Percentiles rank a stretch among this genome's conserved stretches.
Conservation (phyloP, 1,140 invertebrate genomes). For the Nephila pilipes region DNA sequence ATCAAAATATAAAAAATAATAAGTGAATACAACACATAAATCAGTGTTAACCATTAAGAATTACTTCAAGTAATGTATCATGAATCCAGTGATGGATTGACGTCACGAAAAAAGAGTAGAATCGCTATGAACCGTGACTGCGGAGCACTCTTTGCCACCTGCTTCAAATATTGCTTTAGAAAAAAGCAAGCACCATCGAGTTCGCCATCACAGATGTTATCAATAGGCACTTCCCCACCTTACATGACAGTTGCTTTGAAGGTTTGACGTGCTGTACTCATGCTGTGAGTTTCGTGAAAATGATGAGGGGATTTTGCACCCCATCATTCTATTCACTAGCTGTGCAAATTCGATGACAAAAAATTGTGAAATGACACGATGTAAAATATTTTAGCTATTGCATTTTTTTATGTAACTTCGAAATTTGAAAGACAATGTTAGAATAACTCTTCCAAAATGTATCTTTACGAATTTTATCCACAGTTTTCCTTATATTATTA, state of each 20-base stretch:
- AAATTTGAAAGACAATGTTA: not conserved
- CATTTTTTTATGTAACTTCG: not conserved
- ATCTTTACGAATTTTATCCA: no score
- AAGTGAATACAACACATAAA: not conserved
- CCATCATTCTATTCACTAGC: not conserved
- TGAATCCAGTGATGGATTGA: not conserved
- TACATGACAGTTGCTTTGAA: not conserved
- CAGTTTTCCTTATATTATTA: no score
- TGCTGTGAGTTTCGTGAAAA: not conserved
- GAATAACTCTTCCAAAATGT: not conserved
- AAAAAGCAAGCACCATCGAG: not conserved
- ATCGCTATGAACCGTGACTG: constrained; percentile 17
- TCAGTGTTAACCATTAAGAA: not conserved
- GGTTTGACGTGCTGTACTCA: not conserved
- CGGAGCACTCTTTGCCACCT: constrained; percentile 3
- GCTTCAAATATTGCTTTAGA: not conserved
- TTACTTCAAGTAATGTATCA: not conserved
- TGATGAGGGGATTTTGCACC: not conserved
- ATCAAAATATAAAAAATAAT: not conserved
- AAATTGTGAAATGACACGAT: not conserved
- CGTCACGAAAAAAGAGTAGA: not conserved
- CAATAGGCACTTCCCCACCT: not conserved
- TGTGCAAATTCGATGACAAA: not conserved
- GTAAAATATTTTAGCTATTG: not conserved
- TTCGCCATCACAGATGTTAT: not conserved